A percentile compares a stretch with the other conserved stretches of the same genome.
Evolutionary conservation across 2,113 vertebrate species (phyloP).

Genomic region (Gracilinanus agilis): DNA sequence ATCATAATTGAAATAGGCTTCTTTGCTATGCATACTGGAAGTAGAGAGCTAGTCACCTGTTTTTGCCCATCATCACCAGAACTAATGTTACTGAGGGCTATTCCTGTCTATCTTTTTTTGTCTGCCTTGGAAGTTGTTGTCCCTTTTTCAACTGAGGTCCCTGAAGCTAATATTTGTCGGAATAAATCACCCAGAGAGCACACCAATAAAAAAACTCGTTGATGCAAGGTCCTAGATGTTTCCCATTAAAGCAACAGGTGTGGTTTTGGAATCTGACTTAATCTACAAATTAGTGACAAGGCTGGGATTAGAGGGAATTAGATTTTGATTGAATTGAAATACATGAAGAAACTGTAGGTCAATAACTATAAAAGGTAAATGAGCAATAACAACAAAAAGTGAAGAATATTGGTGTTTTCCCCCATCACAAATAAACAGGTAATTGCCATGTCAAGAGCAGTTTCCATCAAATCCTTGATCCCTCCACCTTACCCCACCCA

Average conservation of each 20-base stretch:
- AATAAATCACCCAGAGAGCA: conserved; percentile 78
- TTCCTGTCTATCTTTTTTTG: conserved; percentile 79
- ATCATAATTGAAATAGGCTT: not conserved
- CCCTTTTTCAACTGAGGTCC: conserved; percentile 70
- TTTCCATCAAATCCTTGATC: conserved; percentile 51
- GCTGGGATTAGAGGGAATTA: conserved; percentile 61
- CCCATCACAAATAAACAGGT: not conserved
- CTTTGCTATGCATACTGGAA: not conserved
- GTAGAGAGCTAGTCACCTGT: conserved; percentile 72
- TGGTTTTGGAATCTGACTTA: conserved; percentile 57
- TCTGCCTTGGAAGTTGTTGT: conserved; percentile 77
- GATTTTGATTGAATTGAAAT: conserved; percentile 64
- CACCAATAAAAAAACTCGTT: conserved; percentile 72
- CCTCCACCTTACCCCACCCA: not conserved
- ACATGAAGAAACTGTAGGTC: not conserved
- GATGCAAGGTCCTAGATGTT: conserved; percentile 68
- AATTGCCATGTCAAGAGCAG: conserved; percentile 27
- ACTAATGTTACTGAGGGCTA: conserved; percentile 63
- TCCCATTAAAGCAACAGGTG: conserved; percentile 73
- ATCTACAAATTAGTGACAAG: conserved; percentile 57
- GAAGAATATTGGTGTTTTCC: not conserved
- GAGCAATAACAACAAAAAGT: not conserved
- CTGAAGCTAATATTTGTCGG: conserved; percentile 78
- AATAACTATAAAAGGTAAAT: conserved; percentile 14
- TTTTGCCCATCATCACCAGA: conserved; percentile 65